A percentile compares a stretch with the other conserved stretches of the same genome.
These are phyloP conservation scores for Cygnus buccinator DNA, from an alignment of 2,113 vertebrate genomes.

Conservation along the genomic window DNA sequence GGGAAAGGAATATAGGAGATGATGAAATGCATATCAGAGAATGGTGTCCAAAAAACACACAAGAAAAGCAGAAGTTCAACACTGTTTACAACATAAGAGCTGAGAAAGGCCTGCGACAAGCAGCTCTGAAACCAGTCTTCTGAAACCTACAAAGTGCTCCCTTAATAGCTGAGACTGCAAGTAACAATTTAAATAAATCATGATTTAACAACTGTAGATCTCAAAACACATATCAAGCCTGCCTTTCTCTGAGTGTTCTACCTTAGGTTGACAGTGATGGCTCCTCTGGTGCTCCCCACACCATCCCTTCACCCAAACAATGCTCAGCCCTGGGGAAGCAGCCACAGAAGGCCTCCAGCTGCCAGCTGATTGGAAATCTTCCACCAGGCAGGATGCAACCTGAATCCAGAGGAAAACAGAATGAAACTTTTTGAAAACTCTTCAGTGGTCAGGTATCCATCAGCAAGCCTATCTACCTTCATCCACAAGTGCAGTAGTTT, in stretches of 20 bases:
- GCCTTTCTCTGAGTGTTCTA: not conserved
- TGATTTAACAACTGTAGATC: not conserved
- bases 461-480: not conserved
- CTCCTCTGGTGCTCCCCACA: not conserved
- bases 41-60: not conserved
- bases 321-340: not conserved
- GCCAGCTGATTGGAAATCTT: not conserved
- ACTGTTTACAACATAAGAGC: not conserved
- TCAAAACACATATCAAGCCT: not conserved
- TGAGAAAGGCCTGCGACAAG: not conserved
- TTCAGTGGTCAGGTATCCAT: not conserved
- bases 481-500: not conserved
- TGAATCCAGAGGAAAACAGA: not conserved
- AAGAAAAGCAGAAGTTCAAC: not conserved
- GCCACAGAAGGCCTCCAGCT: not conserved
- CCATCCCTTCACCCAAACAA: not conserved
- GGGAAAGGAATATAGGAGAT: not conserved
- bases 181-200: not conserved
- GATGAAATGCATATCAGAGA: slow-evolving; percentile 4
- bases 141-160: not conserved
- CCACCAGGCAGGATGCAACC: not conserved
- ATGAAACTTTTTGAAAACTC: not conserved
- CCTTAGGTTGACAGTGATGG: not conserved
- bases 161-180: not conserved
- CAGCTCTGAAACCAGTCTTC: not conserved